Base-by-base conservation (phyloP, 2,797 vertebrate species). In the Centroberyx gerrardi region DNA sequence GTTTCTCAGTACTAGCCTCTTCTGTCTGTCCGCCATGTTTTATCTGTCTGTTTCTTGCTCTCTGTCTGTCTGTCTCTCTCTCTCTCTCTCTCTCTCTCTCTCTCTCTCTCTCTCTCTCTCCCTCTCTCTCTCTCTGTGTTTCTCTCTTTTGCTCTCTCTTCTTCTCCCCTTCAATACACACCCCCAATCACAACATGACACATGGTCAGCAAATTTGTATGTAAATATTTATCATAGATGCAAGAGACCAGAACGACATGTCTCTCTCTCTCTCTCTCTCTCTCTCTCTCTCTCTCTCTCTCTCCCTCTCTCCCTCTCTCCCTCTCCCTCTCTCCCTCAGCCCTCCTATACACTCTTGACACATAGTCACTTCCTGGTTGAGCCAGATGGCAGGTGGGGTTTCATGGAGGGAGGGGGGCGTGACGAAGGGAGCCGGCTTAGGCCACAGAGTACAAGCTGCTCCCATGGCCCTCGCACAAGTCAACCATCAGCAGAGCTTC, bases 181-280 rank as follows among this genome's bases (percentile, higher is more conserved):
- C 63, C 46, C 70, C 58, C 52, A 40, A 38, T 74, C 81, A 68
- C 72, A 83, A 65, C 74, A 60, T 27, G 68, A 79, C 88, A 86
- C 86, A 71, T 22, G 77, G 70, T 81, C 87, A 76, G 77, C 69
- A 76, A 85, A 90, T 86, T 82, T 80, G 78, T 80, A 74, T 85
- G 91, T 91, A 90, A 91, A 92, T 92, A 89, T 92, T 92, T 91
- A 89, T 90, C 81, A 49, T 78, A 14, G 74, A 92, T 73, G 82
- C 80, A 85, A 85, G 83, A 83, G 83, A 48, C 74, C 80, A 51
- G 54, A 56, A 40, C 62, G 80, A 84, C 87, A 81, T 72, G 82
- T 78, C 80, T 31, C 55, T 46, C 73, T 54, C 64, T 63, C 59
- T 46, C 12, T 46, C 61, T 42, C 40, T n/a, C 63, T 28, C 51